Evolutionary conservation across 2,113 vertebrate species (phyloP), one percentile per base, ranked within the genome.

Genomic region (Nannospalax galili): DNA sequence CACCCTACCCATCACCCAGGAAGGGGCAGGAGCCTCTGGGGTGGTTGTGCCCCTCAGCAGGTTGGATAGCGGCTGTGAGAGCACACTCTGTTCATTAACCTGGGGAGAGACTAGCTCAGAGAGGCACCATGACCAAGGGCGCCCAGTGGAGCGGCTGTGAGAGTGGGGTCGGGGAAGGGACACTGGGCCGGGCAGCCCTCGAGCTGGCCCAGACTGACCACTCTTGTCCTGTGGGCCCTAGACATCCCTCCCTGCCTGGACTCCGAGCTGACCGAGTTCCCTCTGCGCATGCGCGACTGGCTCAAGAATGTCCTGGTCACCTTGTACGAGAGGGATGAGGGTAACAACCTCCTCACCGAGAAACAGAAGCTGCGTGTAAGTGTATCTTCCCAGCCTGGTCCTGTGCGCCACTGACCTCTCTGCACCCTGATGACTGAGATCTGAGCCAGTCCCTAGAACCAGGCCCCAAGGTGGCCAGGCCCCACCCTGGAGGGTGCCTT

Each of bases 251-350:
- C 99, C 94, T 99, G 99, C 98, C 40, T 99, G 98, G 99, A 99
- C 97, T 97, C 92, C 0, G 99, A 99, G 98, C 98, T 99, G 98
- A 99, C 80, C 0, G 99, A 99, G 98, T 99, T 99, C 98, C 99
- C 99, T 69, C 98, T 99, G 98, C 99, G 99, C 73, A 99, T 99
- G 99, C 98, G 99, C 92, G 99, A 99, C 99, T 99, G 99, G 99
- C 99, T 99, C 96, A 99, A 99, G 99, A 99, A 99, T 0, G 99
- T 99, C 8, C 98, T 99, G 98, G 99, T 99, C 97, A 99, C 99
- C 70, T 98, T 99, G 97, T 99, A 99, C 0, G 99, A 99, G 97
- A 99, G 99, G 0, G 99, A 99, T 17, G 99, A 99, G 96, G 98
- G 99, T 97, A 99, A 99, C 99, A 99, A 99, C 98, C 98, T 99